These are phyloP conservation scores for Mongoloraphidia duomilia DNA, from an alignment of 2,888 invertebrate genomes.

Conservation along the genomic window DNA sequence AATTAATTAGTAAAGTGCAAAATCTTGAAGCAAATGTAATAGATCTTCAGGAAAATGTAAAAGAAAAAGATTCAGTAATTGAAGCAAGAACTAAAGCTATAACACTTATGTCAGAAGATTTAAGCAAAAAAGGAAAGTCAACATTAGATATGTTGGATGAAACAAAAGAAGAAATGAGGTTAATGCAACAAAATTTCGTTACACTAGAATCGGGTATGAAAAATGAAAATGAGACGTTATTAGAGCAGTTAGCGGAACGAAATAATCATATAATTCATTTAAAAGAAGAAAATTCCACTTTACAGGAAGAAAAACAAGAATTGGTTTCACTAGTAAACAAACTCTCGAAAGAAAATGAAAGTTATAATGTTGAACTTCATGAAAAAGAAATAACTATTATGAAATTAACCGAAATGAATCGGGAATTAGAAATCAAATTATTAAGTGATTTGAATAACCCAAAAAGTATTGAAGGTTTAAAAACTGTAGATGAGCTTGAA, in stretches of 20 bases:
- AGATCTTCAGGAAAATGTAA: constrained; percentile 69
- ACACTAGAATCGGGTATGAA: constrained; percentile 55
- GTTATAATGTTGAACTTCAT: constrained; percentile 9
- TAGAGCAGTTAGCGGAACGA: constrained; percentile 39
- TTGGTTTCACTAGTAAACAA: constrained; percentile 11
- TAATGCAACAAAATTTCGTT: constrained; percentile 66
- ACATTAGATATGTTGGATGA: constrained; percentile 61
- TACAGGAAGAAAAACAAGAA: constrained; percentile 28
- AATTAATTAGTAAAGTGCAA: constrained; percentile 52
- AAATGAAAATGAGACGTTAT: constrained; percentile 43
- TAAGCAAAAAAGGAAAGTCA: constrained; percentile 55
- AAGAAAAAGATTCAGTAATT: constrained; percentile 72
- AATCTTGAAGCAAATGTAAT: constrained; percentile 62
- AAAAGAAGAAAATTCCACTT: constrained; percentile 39
- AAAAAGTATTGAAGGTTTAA: constrained; percentile 2
- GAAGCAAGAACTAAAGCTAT: constrained; percentile 67
- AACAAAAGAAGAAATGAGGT: constrained; percentile 64
- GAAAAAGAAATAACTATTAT: constrained; percentile 21
- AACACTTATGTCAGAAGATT: constrained; percentile 57
- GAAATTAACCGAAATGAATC: constrained; percentile 16
- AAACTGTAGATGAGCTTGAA: not conserved
- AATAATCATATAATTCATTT: constrained; percentile 39
- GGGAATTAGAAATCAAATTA: constrained; percentile 6
- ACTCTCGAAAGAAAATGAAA: not conserved
- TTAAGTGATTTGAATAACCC: constrained; percentile 1